Percentiles rank a stretch among this genome's conserved stretches.
phyloP scores from a whole-genome alignment of 1,140 invertebrate genomes.

The Drosophila kanapiae region DNA sequence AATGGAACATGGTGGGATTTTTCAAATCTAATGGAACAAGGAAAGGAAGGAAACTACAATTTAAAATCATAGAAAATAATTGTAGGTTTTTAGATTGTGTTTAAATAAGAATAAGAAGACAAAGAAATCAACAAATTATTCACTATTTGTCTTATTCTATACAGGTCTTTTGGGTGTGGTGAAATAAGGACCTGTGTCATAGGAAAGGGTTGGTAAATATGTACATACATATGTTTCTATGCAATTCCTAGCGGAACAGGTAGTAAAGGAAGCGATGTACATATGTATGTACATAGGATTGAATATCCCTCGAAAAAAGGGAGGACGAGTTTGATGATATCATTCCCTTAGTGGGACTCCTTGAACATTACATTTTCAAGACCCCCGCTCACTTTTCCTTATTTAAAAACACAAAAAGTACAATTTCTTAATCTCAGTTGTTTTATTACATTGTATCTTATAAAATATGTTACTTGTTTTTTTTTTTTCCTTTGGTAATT shows the following conservation, averaged over 20 bases:
- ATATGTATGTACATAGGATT: not conserved
- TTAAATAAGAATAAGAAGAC: not conserved
- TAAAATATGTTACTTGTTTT: conserved; percentile 73
- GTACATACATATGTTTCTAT: not conserved
- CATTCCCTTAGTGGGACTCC: not conserved
- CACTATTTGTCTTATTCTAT: not conserved
- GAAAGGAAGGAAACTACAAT: not conserved
- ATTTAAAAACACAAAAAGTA: conserved; percentile 22
- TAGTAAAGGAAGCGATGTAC: not conserved
- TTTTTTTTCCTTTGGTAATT: conserved; percentile 73
- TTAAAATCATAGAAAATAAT: not conserved
- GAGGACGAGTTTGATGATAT: not conserved
- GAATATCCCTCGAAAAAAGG: not conserved
- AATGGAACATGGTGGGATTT: conserved; percentile 10
- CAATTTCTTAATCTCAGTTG: conserved; percentile 69
- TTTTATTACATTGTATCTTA: conserved; percentile 74
- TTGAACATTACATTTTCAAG: too few species aligned
- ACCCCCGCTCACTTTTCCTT: too few species aligned
- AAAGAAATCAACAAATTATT: not conserved
- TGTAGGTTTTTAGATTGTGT: not conserved
- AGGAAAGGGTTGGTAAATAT: too few species aligned
- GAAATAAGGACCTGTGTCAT: too few species aligned
- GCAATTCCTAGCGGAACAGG: not conserved
- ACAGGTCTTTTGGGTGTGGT: not conserved
- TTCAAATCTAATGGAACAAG: not conserved